These are phyloP conservation scores for Temnothorax longispinosus DNA, from an alignment of 1,140 invertebrate species.

Conservation along the genomic window DNA sequence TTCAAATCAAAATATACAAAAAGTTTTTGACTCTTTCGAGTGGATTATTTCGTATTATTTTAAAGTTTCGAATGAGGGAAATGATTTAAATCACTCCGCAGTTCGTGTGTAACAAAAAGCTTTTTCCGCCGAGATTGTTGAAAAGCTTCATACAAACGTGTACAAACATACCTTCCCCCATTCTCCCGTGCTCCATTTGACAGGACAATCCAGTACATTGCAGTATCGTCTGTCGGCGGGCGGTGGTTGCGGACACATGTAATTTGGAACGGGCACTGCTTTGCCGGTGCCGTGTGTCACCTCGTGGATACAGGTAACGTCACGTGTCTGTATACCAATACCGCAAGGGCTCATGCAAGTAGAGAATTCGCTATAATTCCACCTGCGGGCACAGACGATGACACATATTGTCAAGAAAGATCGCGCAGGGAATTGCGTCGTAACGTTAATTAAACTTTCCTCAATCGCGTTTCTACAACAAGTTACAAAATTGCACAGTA, in stretches of 20 bases:
- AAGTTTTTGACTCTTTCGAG: background rate
- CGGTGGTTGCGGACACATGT: constrained; percentile 94
- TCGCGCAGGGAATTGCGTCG: background rate
- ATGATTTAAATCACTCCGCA: background rate
- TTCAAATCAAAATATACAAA: background rate
- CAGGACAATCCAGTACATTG: constrained; percentile 96
- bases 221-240: constrained; percentile 95
- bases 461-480: background rate
- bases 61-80: background rate
- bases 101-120: background rate
- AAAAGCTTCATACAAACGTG: background rate
- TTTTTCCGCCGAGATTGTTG: background rate
- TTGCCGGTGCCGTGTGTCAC: constrained; percentile 94
- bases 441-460: constrained; percentile 14
- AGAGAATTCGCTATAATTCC: constrained; percentile 94
- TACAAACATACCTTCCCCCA: constrained; percentile 90
- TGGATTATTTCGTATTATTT: background rate
- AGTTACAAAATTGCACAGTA: background rate
- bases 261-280: constrained; percentile 94
- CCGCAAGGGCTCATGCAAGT: constrained; percentile 96
- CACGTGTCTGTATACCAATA: constrained; percentile 94
- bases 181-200: constrained; percentile 92
- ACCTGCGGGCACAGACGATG: constrained; percentile 85
- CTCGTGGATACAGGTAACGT: constrained; percentile 97
- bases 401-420: constrained; percentile 34